Base-by-base conservation (phyloP, 2,888 invertebrate species). In the Strigamia maritima region DNA sequence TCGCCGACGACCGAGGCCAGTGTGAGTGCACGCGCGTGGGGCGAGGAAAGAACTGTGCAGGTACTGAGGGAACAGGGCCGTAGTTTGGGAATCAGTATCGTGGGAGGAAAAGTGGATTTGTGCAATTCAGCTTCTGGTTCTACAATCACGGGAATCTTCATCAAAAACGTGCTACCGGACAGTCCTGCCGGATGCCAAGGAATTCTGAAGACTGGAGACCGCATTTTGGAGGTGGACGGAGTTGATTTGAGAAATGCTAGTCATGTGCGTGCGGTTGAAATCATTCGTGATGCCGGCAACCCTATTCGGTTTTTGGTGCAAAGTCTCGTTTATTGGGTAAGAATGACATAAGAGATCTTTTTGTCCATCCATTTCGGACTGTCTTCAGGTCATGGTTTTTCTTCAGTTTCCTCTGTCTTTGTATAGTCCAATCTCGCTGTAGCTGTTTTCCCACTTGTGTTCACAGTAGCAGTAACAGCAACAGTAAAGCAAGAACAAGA, bases 71-170 rank as follows among this genome's bases (percentile, higher is more conserved):
- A 92, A 82, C 90, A 90, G 38, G 91, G 92, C 49, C 91, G 92
- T 82, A 95, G 96, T 79, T 90, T 98, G 28, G 98, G 98, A 10
- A 97, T 99, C 85, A 96, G 95, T 87, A 98, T 99, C 83, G 97
- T 99, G 44, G 96, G 98, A 79, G 95, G 97, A 84, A 94, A 95
- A 90, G 94, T 94, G 85, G 93, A 94, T 84, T 89, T 94, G 82
- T 91, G 91, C 83, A 90, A 91, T 80, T 89, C 89, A 75, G 88
- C 89, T 81, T 89, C 91, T 79, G 92, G 92, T 79, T 91, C 89
- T 81, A 89, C 89, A 76, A 90, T 97, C 82, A 92, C 95, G 80
- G 98, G 98, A 7, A 98, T 99, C 85, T 99, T 99, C 86, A 95
- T 99, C 85, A 98, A 98, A 87, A 95, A 96, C 84, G 97, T 99